Percentiles rank a stretch among this genome's conserved stretches.
Conservation (phyloP, 2,888 invertebrate genomes). For the Anoncus sp. region DNA sequence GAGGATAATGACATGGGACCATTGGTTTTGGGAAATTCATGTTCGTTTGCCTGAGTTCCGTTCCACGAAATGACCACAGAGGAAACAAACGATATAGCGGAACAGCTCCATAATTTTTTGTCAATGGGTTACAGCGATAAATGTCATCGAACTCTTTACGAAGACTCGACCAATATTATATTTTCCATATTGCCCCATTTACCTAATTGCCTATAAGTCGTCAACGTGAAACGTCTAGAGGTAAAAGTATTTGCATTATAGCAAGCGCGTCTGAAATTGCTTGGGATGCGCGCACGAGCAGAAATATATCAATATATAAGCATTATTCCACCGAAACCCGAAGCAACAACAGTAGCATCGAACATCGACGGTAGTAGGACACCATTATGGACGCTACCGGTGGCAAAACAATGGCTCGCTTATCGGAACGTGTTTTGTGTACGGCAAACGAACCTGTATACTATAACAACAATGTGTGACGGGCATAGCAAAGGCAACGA, state of each 20-base stretch:
- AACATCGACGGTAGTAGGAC: neutral
- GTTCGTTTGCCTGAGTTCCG: no score
- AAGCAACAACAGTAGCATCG: slow-evolving; percentile 12
- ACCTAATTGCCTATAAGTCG: neutral
- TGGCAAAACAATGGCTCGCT: slow-evolving; percentile 44
- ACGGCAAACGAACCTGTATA: slow-evolving; percentile 21
- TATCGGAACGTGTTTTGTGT: slow-evolving; percentile 53
- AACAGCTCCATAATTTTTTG: no score
- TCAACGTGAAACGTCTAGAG: neutral
- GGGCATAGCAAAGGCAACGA: slow-evolving; percentile 34
- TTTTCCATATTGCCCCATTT: neutral
- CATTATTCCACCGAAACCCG: slow-evolving; percentile 20
- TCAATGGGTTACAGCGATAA: no score
- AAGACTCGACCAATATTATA: neutral
- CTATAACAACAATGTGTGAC: slow-evolving; percentile 45
- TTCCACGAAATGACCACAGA: no score
- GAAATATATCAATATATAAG: slow-evolving; percentile 44
- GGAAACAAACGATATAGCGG: no score
- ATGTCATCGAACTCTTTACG: no score
- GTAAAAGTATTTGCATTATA: slow-evolving; percentile 8
- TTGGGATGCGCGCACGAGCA: slow-evolving; percentile 3
- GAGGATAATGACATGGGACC: no score
- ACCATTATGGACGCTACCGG: slow-evolving; percentile 19
- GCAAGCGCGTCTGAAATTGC: slow-evolving; percentile 13
- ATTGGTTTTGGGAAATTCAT: no score